These are phyloP conservation scores for Campoplex capitator DNA, from an alignment of 2,888 invertebrate genomes.

Conservation along the genomic window DNA sequence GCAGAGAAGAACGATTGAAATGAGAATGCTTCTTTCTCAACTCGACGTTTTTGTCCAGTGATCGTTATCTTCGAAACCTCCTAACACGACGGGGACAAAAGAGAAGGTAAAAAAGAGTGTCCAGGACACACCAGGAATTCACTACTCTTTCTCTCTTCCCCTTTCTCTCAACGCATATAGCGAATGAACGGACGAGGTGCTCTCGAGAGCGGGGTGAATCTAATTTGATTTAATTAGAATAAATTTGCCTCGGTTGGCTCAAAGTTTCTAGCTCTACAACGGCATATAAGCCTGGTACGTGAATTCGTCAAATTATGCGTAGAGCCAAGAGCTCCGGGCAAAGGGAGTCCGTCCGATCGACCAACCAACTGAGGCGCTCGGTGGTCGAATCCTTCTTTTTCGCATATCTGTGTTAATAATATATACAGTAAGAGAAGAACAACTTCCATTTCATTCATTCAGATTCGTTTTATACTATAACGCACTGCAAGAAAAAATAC, in stretches of 20 bases:
- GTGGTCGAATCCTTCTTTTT: constrained; percentile 22
- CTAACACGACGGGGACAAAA: constrained; percentile 14
- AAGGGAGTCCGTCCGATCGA: constrained; percentile 48
- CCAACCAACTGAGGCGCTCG: not conserved
- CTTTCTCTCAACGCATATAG: constrained; percentile 24
- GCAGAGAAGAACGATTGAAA: not conserved
- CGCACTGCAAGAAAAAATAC: too few species aligned
- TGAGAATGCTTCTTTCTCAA: not conserved
- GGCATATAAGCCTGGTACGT: constrained; percentile 82
- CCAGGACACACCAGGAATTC: constrained; percentile 31
- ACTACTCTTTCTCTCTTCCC: constrained; percentile 19
- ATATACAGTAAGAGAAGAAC: too few species aligned
- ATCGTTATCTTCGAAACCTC: constrained; percentile 32
- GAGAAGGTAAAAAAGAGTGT: constrained; percentile 21
- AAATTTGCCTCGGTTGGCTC: constrained; percentile 79
- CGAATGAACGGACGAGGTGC: constrained; percentile 58
- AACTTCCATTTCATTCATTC: too few species aligned
- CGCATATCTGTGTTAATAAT: not conserved
- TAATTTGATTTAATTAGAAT: constrained; percentile 83
- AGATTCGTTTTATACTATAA: too few species aligned
- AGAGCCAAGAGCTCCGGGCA: constrained; percentile 65
- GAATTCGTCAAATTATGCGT: constrained; percentile 83
- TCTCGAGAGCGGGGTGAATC: constrained; percentile 76
- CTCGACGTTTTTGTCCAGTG: not conserved
- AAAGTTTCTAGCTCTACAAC: constrained; percentile 79